These are phyloP conservation scores for Terebella lapidaria DNA, from an alignment of 2,888 invertebrate genomes.

Conservation along the genomic window DNA sequence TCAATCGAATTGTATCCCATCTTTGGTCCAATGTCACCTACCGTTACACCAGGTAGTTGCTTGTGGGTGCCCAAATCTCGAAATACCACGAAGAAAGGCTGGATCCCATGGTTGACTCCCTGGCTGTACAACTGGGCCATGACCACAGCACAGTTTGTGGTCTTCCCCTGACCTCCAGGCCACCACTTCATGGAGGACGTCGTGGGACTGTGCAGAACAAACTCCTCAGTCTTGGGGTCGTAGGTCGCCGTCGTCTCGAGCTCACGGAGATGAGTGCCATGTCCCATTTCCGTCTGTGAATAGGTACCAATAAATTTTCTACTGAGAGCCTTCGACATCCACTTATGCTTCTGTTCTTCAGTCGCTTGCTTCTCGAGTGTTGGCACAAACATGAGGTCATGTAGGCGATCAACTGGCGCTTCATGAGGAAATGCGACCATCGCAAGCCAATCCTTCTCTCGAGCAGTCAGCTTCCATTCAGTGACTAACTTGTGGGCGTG, in stretches of 20 bases:
- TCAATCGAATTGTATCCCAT: conserved; percentile 87
- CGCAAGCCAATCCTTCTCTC: too few relatives aligned
- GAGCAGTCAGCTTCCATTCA: too few relatives aligned
- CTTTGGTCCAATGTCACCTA: conserved; percentile 93
- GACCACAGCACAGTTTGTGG: conserved; percentile 86
- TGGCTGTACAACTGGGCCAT: conserved; percentile 84
- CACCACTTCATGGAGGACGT: too few relatives aligned
- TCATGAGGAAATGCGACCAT: conserved; percentile 24
- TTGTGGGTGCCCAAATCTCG: conserved; percentile 81
- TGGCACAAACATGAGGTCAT: conserved; percentile 89
- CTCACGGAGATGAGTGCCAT: too few relatives aligned
- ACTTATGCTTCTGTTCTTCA: conserved; percentile 78
- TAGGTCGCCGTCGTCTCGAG: too few relatives aligned
- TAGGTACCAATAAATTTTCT: conserved; percentile 84
- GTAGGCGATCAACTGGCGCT: conserved; percentile 58
- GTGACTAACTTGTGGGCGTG: too few relatives aligned
- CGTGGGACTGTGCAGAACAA: too few relatives aligned
- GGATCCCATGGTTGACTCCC: conserved; percentile 80
- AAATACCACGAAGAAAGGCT: conserved; percentile 88
- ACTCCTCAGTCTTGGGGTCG: too few relatives aligned
- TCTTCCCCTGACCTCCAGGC: too few relatives aligned
- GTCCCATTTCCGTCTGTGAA: conserved; percentile 90
- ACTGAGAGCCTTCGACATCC: conserved; percentile 70
- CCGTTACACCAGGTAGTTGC: conserved; percentile 73
- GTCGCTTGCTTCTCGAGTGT: conserved; percentile 82